Base-by-base conservation (phyloP, 2,888 invertebrate species). In the Epinotia bilunana region DNA sequence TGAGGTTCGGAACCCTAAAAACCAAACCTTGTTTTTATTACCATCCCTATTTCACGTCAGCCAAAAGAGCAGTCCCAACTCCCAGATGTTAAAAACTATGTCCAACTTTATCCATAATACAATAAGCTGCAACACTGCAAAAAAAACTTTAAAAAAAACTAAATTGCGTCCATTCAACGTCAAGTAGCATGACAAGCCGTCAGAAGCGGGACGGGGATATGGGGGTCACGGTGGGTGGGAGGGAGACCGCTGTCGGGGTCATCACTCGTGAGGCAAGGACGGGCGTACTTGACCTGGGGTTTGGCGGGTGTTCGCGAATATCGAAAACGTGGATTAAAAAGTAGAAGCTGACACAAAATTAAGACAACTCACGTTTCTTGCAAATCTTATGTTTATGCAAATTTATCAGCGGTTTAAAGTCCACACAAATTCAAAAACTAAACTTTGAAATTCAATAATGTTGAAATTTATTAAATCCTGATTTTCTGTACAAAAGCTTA, bases 231-330 rank as follows among this genome's bases (percentile, higher is more conserved):
- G 63, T 23, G 72, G 61, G 77, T 23, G 74, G 60, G 77, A 72
- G 69, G 43, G 69, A 58, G 77, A 74, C 33, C 49, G 77, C 39
- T 39, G 39, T 16, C 55, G 70, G 72, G 77, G 77, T 74, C 74
- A 72, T 67, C 73, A 68, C 72, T 76, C 65, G 67, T 28, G 62
- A 62, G 43, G 67, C 43, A 53, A 67, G 57, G 75, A 43, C 70
- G 57, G 46, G 60, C 58, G 23, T 53, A 43, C 76, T 73, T 76
- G 76, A 76, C 76, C 76, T 70, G 69, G 33, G 76, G 77, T 63
- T 72, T 53, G 73, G 62, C 76, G 71, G 70, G 65, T 18, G 33
- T 58, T 33, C 7, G 28, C 33, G 61, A 61, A 61, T 16, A 61
- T 61, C n/a, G 33, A 16, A 13, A 33, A 0, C 2, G 9, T 9